Evolutionary conservation across 2,113 vertebrate species (phyloP).

Genomic region (Capricornis sumatraensis): DNA sequence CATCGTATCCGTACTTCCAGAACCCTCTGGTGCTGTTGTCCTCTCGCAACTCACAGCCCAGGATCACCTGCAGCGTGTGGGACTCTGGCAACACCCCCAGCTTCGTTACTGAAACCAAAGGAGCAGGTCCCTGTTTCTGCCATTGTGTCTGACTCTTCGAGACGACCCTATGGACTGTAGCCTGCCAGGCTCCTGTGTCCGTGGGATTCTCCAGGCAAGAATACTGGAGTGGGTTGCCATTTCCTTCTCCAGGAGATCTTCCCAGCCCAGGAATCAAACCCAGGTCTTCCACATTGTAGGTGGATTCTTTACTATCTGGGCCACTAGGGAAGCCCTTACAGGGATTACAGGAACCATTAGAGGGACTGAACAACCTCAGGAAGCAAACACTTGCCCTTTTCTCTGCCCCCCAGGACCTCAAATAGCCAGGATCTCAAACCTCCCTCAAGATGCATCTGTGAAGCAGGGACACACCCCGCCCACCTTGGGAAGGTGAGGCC

Average conservation of each 20-base stretch:
- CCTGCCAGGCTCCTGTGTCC: neutral
- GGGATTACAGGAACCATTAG: neutral
- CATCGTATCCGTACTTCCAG: constrained; percentile 61
- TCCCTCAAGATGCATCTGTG: neutral
- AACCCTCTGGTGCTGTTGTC: constrained; percentile 57
- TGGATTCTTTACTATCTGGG: neutral
- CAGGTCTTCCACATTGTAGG: neutral
- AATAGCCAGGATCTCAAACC: neutral
- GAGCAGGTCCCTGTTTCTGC: neutral
- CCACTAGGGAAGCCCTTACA: neutral
- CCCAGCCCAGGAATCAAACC: neutral
- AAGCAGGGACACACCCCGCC: rapidly evolving
- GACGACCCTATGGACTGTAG: neutral
- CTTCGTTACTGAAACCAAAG: neutral
- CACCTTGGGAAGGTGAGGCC: neutral
- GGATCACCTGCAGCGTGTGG: constrained; percentile 68
- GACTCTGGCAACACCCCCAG: neutral
- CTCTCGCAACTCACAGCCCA: constrained; percentile 56
- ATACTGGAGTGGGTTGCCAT: neutral
- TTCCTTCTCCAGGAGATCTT: neutral
- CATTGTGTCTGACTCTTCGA: neutral
- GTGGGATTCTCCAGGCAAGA: neutral
- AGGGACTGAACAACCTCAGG: too few species aligned
- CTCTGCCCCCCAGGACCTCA: neutral
- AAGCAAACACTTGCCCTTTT: too few species aligned